These are phyloP conservation scores for Pterostichus madidus DNA, from an alignment of 2,888 invertebrate genomes.

Conservation along the genomic window DNA sequence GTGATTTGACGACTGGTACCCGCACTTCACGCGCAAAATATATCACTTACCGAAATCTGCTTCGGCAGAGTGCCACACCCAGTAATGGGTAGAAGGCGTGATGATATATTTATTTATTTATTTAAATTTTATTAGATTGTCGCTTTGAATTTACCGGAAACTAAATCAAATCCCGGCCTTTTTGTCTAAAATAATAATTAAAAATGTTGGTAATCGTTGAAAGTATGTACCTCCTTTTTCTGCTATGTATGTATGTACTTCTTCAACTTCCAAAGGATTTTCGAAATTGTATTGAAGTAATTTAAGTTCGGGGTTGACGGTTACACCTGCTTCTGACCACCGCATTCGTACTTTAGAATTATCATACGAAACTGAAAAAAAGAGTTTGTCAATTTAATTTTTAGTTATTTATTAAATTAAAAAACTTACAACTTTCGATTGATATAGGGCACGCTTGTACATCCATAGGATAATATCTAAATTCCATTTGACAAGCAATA, in stretches of 20 bases:
- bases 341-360: constrained; percentile 86
- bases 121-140: too few relatives aligned
- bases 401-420: neutral
- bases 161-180: too few relatives aligned
- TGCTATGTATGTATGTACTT: constrained; percentile 86
- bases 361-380: constrained; percentile 86
- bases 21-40: too few relatives aligned
- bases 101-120: too few relatives aligned
- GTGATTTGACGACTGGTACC: too few relatives aligned
- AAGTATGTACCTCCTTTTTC: constrained; percentile 85
- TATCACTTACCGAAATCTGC: too few relatives aligned
- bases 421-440: constrained; percentile 89
- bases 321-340: constrained; percentile 88
- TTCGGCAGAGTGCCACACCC: too few relatives aligned
- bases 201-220: neutral
- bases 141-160: too few relatives aligned
- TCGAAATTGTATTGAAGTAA: constrained; percentile 89
- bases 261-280: constrained; percentile 85
- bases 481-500: constrained; percentile 93
- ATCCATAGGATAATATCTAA: constrained; percentile 92
- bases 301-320: constrained; percentile 88
- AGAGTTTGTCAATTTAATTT: constrained; percentile 17
- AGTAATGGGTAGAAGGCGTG: too few relatives aligned
- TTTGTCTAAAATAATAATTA: too few relatives aligned
- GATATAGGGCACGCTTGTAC: constrained; percentile 91